Percentiles rank a stretch among this genome's conserved stretches.
Conservation (phyloP, 2,797 vertebrate species). For the Acanthurus lineatus region DNA sequence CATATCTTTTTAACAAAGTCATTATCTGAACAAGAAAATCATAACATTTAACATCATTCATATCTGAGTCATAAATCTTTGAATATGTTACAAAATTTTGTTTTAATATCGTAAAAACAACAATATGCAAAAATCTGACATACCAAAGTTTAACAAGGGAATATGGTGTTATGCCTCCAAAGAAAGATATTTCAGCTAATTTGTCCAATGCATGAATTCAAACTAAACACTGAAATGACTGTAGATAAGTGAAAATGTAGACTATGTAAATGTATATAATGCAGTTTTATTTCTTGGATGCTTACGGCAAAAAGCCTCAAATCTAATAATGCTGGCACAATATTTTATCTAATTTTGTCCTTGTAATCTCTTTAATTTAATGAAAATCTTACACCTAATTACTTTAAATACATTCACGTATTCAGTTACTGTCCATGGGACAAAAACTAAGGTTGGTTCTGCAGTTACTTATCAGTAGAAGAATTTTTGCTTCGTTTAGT, state of each 20-base stretch:
- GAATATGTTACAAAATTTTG: conserved; percentile 82
- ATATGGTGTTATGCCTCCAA: conserved; percentile 40
- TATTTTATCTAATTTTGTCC: conserved; percentile 34
- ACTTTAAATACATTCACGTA: conserved; percentile 74
- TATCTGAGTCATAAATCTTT: conserved; percentile 76
- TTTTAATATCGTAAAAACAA: conserved; percentile 80
- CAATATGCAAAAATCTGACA: conserved; percentile 58
- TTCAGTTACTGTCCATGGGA: conserved; percentile 23
- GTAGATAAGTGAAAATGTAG: conserved; percentile 8
- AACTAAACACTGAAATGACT: conserved; percentile 46
- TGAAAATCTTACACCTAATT: conserved; percentile 26
- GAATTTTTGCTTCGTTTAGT: conserved; percentile 1
- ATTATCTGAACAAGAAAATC: conserved; percentile 79
- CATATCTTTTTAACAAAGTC: conserved; percentile 77
- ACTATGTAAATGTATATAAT: conserved; percentile 6
- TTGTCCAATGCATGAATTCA: conserved; percentile 31
- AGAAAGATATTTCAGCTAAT: conserved; percentile 43
- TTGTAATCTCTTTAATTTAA: conserved; percentile 21
- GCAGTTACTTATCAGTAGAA: not conserved
- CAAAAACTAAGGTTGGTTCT: not conserved
- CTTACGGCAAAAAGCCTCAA: conserved; percentile 17
- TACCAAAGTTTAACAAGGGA: conserved; percentile 52
- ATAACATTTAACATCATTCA: conserved; percentile 82
- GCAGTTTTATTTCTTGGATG: conserved; percentile 42
- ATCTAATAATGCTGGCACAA: conserved; percentile 51